These are phyloP conservation scores for Nothoprocta pentlandii DNA, from an alignment of 2,113 vertebrate genomes.

Conservation along the genomic window DNA sequence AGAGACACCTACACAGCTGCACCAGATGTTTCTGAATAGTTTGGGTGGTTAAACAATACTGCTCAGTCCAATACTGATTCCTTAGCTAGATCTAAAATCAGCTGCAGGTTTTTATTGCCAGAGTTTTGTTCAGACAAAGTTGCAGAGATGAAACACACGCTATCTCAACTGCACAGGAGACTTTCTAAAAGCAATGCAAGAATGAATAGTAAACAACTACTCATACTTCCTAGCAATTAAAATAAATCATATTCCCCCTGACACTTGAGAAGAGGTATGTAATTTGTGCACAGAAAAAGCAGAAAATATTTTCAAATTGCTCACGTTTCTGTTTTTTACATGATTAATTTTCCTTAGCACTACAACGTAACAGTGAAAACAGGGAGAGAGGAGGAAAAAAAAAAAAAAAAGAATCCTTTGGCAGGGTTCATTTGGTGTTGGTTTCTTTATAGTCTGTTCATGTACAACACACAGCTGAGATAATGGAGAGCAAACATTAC, in stretches of 20 bases:
- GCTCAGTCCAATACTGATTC: neutral
- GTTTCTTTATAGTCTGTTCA: slow-evolving; percentile 17
- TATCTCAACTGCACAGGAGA: neutral
- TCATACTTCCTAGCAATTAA: neutral
- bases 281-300: neutral
- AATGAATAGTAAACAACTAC: neutral
- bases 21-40: slow-evolving; percentile 63
- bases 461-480: slow-evolving; percentile 39
- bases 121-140: neutral
- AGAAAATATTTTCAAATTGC: neutral
- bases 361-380: neutral
- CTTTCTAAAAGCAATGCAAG: neutral
- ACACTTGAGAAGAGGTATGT: neutral
- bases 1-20: slow-evolving; percentile 54
- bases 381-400: neutral
- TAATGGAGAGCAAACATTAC: slow-evolving; percentile 42
- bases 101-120: neutral
- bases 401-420: neutral
- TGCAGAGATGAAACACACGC: neutral
- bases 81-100: neutral
- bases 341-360: slow-evolving; percentile 4
- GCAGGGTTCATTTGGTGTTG: slow-evolving; percentile 9
- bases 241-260: neutral
- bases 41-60: slow-evolving; percentile 34
- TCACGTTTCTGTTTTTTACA: neutral